Conservation (phyloP, 2,797 vertebrate genomes). For the Hippoglossus hippoglossus region DNA sequence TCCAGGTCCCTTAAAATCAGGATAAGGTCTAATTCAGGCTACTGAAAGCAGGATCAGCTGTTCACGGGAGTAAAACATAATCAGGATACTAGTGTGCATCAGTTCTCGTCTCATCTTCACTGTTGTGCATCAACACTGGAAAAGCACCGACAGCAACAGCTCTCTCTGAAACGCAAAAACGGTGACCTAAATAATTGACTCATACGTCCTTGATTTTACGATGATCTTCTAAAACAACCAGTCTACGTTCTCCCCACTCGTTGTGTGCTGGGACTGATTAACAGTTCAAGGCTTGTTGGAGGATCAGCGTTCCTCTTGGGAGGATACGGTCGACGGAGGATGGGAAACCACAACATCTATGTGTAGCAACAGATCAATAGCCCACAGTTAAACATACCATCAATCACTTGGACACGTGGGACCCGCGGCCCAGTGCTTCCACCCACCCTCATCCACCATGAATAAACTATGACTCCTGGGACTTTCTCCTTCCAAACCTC, state of each 20-base stretch:
- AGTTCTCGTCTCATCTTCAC: too few species aligned
- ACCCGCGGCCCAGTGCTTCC: constrained; percentile 19
- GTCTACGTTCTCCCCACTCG: background rate
- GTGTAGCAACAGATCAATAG: constrained; percentile 69
- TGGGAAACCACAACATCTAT: constrained; percentile 42
- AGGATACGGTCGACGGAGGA: constrained; percentile 20
- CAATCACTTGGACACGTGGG: constrained; percentile 65
- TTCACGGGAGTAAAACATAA: too few species aligned
- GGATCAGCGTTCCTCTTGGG: constrained; percentile 41
- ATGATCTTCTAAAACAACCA: background rate
- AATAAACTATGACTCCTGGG: constrained; percentile 60
- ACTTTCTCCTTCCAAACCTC: constrained; percentile 1
- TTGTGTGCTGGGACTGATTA: constrained; percentile 27
- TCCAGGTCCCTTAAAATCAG: too few species aligned
- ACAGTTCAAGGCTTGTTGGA: constrained; percentile 24
- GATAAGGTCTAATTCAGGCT: too few species aligned
- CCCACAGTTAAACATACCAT: constrained; percentile 66
- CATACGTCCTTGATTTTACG: background rate
- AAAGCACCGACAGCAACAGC: background rate
- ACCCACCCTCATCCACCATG: constrained; percentile 31
- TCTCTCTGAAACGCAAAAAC: background rate
- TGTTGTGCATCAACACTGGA: background rate
- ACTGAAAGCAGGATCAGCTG: too few species aligned
- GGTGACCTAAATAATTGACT: background rate
- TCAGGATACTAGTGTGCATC: too few species aligned